phyloP scores from a whole-genome alignment of 1,140 invertebrate genomes.

The Melanaphis sacchari region DNA sequence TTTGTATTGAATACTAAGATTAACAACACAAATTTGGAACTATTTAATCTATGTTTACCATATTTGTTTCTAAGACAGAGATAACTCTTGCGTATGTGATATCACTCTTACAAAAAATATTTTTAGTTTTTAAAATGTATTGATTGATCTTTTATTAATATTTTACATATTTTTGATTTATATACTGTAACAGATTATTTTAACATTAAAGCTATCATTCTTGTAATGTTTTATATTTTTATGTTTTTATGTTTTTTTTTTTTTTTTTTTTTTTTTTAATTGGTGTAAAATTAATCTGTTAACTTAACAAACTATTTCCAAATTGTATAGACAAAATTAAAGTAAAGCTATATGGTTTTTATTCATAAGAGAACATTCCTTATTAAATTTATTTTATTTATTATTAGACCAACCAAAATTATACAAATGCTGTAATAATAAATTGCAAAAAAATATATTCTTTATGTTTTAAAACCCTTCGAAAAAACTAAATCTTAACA shows the following conservation, averaged over 20 bases:
- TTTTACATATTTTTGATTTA: constrained; percentile 1
- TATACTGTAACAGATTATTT: not conserved
- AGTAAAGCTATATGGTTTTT: not conserved
- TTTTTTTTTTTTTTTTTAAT: not conserved
- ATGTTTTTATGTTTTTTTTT: not conserved
- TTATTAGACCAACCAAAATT: not conserved
- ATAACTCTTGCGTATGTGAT: not conserved
- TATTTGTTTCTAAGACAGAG: not conserved
- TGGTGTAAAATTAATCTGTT: not conserved
- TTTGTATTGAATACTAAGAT: not conserved
- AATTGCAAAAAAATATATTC: not conserved
- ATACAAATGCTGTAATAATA: not conserved
- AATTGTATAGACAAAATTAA: not conserved
- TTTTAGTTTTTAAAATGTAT: not conserved
- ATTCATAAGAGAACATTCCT: not conserved
- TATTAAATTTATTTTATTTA: not conserved
- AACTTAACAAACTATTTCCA: not conserved
- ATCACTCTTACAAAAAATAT: not conserved
- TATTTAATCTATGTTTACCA: not conserved
- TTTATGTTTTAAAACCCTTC: not conserved
- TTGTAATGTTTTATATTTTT: not conserved
- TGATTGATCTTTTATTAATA: constrained; percentile 1
- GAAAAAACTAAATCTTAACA: not conserved
- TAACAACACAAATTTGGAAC: not conserved
- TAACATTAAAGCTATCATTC: not conserved